Evolutionary conservation across 2,888 invertebrate species (phyloP), one percentile per base, ranked within the genome.

Genomic region (Drosophila robusta): DNA sequence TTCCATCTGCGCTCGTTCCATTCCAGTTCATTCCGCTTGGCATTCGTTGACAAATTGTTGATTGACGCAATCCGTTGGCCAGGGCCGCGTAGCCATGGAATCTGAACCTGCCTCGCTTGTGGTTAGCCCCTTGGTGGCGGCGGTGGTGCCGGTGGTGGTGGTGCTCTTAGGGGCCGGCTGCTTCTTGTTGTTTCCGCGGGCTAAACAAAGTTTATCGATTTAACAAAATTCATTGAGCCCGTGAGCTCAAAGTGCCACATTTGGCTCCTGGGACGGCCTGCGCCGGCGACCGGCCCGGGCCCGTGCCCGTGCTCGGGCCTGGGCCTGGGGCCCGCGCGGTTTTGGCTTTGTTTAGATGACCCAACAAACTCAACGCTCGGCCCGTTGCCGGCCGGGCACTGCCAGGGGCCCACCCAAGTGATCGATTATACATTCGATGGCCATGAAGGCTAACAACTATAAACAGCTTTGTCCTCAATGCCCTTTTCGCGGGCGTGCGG

Each of bases 191-290:
- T 89, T 89, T 85, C 89, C 83, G 80, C 51, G 80, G 83, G 80
- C 89, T 82, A 85, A 85, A 89, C 86, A 85, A 85, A 85, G 83
- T 85, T 82, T 85, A 85, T 85, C 89, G 85, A 85, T 85, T 89
- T 89, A 85, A 85, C 85, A 85, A 75, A 85, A 89, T 86, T 88
- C 78, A 88, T 75, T 75, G 80, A 70, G 74, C 80, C 80, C 45
- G 62, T 72, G 74, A 73, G 64, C 71, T 49, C 57, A 70, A 70
- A 83, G 78, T 84, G 87, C 81, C 88, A 89, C 89, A 89, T 79
- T 89, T 75, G 70, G 78, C 73, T 74, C 78, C 78, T 66, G 66
- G 66, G 56, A 56, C 65, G 75, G 70, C 50, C 70, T 61, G 57
- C 38, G 68, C 55, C 45, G 38, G 47, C 34, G 42, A 26, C 52